A percentile compares a stretch with the other conserved stretches of the same genome.
Evolutionary conservation across 2,888 invertebrate genomes (phyloP).

Genomic region (Lamellibrachia columna): DNA sequence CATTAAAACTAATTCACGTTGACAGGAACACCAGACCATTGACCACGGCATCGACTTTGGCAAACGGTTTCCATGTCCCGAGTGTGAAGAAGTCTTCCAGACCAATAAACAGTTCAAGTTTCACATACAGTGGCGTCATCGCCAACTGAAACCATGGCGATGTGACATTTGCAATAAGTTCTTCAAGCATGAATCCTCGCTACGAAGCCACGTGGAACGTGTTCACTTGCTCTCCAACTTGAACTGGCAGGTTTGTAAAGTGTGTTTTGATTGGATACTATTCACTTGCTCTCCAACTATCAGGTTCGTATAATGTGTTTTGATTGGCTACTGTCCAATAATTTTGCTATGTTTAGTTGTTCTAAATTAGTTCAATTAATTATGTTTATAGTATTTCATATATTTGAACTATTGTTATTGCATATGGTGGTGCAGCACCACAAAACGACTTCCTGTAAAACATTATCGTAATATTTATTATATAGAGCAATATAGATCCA

Average conservation of each 20-base stretch:
- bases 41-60: neutral
- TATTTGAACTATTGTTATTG: too few relatives aligned
- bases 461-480: too few relatives aligned
- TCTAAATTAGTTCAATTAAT: too few relatives aligned
- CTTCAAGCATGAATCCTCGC: neutral
- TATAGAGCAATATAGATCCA: too few relatives aligned
- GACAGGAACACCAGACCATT: neutral
- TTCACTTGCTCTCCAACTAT: neutral
- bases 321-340: neutral
- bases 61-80: neutral
- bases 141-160: neutral
- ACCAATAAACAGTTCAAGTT: neutral
- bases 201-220: neutral
- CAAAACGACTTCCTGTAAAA: too few relatives aligned
- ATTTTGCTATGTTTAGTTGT: neutral
- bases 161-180: neutral
- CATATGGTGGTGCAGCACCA: too few relatives aligned
- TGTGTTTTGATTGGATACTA: neutral
- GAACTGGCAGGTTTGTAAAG: neutral
- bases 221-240: neutral
- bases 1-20: neutral
- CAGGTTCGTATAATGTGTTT: neutral
- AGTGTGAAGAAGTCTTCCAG: neutral
- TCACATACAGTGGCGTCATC: neutral
- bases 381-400: too few relatives aligned